Evolutionary conservation across 2,113 vertebrate species (phyloP), one percentile per base, ranked within the genome.

Genomic region (Baryphthengus martii): DNA sequence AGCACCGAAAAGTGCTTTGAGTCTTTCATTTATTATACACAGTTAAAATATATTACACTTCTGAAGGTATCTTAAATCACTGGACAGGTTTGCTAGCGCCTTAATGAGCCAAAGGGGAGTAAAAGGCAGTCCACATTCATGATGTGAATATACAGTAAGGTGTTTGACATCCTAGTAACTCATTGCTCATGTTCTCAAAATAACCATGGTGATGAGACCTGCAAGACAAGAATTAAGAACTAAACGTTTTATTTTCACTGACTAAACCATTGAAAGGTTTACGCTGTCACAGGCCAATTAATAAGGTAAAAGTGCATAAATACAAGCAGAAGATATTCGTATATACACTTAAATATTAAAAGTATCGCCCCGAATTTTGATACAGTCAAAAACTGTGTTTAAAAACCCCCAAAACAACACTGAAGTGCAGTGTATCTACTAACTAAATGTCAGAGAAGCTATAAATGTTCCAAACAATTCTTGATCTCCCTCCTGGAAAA

Each of bases 191-290:
- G 98, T 98, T 97, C 98, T 97, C 94, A 99, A 98, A 96, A 99
- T 99, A 97, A 99, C 99, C 99, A 99, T 99, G 90, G 99, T 99
- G 96, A 99, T 99, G 98, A 99, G 99, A 98, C 99, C 99, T 99
- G 93, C 79, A 98, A 97, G 65, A 94, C 31, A 97, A 96, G 83
- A 97, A 97, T 81, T 13, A 65, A 95, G 62, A 97, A 92, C 47
- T 40, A 56, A 65, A 95, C 16, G 13, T 56, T 88, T 88, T 28
- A 3, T 19, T 77, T 94, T 74, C 63, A 66, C 18, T 13, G 2
- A 85, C 70, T 13, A 52, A 79, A 78, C 33, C 49, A 68, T 67
- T 26, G 72, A 93, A 53, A 17, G 52, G 28, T 52, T 55, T 63
- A 24, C 9, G 25, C 21, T 56, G 33, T 40, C 58, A 53, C 8